Conservation (phyloP, 2,888 invertebrate genomes). For the Lithosia quadra region DNA sequence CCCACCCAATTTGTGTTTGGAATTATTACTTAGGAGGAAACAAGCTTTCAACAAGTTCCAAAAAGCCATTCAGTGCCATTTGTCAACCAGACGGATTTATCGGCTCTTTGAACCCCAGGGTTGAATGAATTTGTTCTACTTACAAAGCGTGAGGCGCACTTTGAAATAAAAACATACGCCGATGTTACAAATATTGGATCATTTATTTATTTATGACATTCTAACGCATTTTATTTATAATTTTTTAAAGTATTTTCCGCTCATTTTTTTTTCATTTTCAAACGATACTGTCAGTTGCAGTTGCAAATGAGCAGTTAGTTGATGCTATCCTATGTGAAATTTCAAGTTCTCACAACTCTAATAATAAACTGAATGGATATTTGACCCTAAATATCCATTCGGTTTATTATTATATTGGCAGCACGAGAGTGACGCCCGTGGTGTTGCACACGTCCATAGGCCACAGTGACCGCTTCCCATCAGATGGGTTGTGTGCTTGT, state of each 20-base stretch:
- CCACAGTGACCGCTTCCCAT: too few relatives aligned
- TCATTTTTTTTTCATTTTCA: background rate
- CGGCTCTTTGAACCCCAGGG: constrained; percentile 27
- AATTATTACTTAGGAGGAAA: constrained; percentile 23
- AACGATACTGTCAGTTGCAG: background rate
- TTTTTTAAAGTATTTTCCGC: background rate
- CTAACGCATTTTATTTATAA: background rate
- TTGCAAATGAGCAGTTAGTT: background rate
- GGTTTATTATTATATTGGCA: too few relatives aligned
- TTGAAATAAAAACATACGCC: constrained; percentile 7
- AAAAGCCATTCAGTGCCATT: constrained; percentile 27
- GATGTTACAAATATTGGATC: background rate
- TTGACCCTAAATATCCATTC: too few relatives aligned
- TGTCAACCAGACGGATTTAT: constrained; percentile 33
- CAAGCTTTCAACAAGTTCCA: constrained; percentile 22
- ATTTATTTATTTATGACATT: background rate
- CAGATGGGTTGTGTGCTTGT: too few relatives aligned
- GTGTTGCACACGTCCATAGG: too few relatives aligned
- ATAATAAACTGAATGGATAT: too few relatives aligned
- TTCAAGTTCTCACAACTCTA: too few relatives aligned
- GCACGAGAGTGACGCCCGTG: too few relatives aligned
- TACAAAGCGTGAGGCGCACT: constrained; percentile 9
- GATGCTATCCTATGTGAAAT: too few relatives aligned
- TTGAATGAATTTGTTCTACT: constrained; percentile 30
- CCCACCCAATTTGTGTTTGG: constrained; percentile 9